These are phyloP conservation scores for Arbacia lixula DNA, from an alignment of 53 echinoderm and acorn worm species.

Conservation along the genomic window DNA sequence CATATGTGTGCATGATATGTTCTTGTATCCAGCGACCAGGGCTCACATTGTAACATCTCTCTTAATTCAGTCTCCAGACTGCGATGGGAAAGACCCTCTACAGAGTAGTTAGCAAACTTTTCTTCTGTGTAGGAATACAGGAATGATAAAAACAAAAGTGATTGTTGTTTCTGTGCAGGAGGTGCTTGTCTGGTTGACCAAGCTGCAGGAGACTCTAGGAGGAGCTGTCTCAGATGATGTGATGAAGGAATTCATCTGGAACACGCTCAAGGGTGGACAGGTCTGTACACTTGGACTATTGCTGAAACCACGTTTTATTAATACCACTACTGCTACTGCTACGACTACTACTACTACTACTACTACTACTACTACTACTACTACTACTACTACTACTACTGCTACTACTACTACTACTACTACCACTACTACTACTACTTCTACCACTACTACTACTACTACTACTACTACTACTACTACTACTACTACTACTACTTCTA, in stretches of 20 bases:
- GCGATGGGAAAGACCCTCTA: too few species aligned
- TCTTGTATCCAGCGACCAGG: too few species aligned
- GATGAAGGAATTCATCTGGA: constrained; percentile 94
- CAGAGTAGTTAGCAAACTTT: background rate
- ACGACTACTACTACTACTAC: too few species aligned
- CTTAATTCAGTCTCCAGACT: too few species aligned
- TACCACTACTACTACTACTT: too few species aligned
- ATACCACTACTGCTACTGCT: too few species aligned
- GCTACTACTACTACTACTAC: background rate
- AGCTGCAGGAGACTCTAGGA: constrained; percentile 76
- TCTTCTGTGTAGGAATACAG: background rate
- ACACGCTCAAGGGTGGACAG: constrained; percentile 93
- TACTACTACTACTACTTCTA: background rate
- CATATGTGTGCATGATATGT: too few species aligned
- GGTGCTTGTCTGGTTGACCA: constrained; percentile 93
- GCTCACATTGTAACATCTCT: too few species aligned
- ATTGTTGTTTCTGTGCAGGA: constrained; percentile 64
- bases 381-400: background rate
- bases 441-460: too few species aligned
- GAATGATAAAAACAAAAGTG: background rate
- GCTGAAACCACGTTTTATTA: too few species aligned
- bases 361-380: background rate
- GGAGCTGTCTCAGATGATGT: constrained; percentile 82
- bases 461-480: background rate
- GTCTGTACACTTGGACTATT: too few species aligned